Conservation (phyloP, 2,797 vertebrate genomes). For the Enteromius anoplus region DNA sequence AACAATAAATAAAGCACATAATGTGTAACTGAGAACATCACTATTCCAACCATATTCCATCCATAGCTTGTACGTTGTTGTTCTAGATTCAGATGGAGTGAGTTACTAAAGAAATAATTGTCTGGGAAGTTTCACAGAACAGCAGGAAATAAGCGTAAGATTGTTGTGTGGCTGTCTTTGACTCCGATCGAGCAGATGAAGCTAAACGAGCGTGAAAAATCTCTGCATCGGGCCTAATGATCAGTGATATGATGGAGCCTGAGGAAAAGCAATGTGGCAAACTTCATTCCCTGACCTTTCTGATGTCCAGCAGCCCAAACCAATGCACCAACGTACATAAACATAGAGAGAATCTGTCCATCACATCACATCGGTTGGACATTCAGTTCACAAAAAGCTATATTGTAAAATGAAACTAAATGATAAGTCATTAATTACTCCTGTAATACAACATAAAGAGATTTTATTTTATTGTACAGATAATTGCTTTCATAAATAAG, state of each 20-base stretch:
- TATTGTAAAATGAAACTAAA: background rate
- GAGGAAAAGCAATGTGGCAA: slow-evolving; percentile 65
- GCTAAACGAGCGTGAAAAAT: slow-evolving; percentile 40
- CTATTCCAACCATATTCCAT: no score
- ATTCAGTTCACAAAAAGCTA: slow-evolving; percentile 13
- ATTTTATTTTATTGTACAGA: background rate
- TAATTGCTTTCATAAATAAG: background rate
- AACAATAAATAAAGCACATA: background rate
- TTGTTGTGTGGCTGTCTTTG: background rate
- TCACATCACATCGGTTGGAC: slow-evolving; percentile 63
- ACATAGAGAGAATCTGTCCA: no score
- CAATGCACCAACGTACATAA: slow-evolving; percentile 51
- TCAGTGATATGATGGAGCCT: slow-evolving; percentile 60
- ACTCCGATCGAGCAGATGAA: slow-evolving; percentile 10
- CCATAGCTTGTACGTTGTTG: background rate
- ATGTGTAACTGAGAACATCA: background rate
- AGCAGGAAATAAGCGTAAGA: background rate
- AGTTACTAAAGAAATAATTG: background rate
- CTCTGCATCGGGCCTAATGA: slow-evolving; percentile 58
- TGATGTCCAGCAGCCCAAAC: slow-evolving; percentile 58
- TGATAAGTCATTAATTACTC: no score
- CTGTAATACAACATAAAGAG: background rate
- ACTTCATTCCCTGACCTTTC: slow-evolving; percentile 75
- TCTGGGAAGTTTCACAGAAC: background rate
- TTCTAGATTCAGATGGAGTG: background rate